Evolutionary conservation across 2,888 invertebrate species (phyloP), one percentile per base, ranked within the genome.

Genomic region (Zonitis immaculata): DNA sequence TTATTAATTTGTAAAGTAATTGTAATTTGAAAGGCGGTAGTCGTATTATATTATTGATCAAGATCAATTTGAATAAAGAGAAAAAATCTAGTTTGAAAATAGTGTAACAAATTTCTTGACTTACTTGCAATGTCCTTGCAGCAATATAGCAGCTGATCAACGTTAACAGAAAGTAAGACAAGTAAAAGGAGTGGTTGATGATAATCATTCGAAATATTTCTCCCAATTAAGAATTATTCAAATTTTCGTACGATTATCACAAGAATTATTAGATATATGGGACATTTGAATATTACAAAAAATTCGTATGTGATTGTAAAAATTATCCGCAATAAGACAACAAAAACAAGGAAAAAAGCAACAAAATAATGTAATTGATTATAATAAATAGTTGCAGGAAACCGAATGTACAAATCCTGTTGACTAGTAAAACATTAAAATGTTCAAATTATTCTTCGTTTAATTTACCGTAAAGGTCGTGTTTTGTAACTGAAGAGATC

Each of bases 401-500:
- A 28, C 39, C 22, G 42, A 20, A 44, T 50, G n/a, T n/a, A n/a
- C n/a, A n/a, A n/a, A n/a, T n/a, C n/a, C n/a, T 48, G 44, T 49
- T 46, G 30, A 48, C 48, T 46, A 35, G 35, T 43, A 42, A 49
- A 52, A 32, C 32, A 16, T 16, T 49, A 47, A 49, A 56, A 49
- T 56, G 44, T 52, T 52, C 51, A 49, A 56, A 56, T 46, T 49
- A 52, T 56, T 49, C 49, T 45, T 56, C 52, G 35, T 49, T 56
- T 49, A 52, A 49, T 56, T 52, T 56, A 56, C 56, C 56, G 52
- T 52, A 56, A 56, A 56, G 56, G 56, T 56, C 56, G 51, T 52
- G 56, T 56, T 56, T 56, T 47, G 56, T 49, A 46, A 56, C 56
- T 43, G 49, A 56, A 44, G 42, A 49, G n/a, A n/a, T 43, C 49